Base-by-base conservation (phyloP, 2,888 invertebrate genomes). In the Cryptophagus acutangulus region DNA sequence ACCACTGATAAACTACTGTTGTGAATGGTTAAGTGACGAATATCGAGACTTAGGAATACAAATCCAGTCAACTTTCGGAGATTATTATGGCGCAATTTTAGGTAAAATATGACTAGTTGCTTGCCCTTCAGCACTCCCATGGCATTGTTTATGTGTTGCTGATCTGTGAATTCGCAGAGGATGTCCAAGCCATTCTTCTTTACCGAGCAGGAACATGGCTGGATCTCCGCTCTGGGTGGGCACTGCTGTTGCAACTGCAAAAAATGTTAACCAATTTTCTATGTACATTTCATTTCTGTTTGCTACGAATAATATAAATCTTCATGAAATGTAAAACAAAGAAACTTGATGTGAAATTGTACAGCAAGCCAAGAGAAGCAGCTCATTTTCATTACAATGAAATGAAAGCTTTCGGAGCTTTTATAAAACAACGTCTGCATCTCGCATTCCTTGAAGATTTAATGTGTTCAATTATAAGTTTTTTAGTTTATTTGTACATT, bases 141-240 rank as follows among this genome's bases (percentile, higher is more conserved):
- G 9, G 89, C 87, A 67, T 79, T 76, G 46, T 72, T 81, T 65
- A 91, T 88, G 60, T 87, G 85, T 50, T 76, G 75, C 56, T 83
- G 78, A 63, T 89, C 87, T 37, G 89, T 89, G 58, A 84, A 83
- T 73, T 91, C 90, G 76, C 91, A 92, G 49, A 88, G 76, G 49
- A 92, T 82, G 66, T 92, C 91, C 54, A 92, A 75, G 31, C 90
- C 90, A 61, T 87, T 86, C 71, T 88, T 90, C 71, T 90, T 90
- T 52, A 89, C 84, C 54, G 79, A 80, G 68, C 91, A 92, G 54
- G 78, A 75, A 71, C 91, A 92, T 18, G 90, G 89, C 36, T 81
- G 70, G 61, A 90, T 85, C 46, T 85, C 86, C 61, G 70, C 71
- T 52, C 80, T 78, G 45, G 82, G 72, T 31, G 89, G 89, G 69